Evolutionary conservation across 2,797 vertebrate genomes (phyloP).

Genomic region (Ceyx erithaca): DNA sequence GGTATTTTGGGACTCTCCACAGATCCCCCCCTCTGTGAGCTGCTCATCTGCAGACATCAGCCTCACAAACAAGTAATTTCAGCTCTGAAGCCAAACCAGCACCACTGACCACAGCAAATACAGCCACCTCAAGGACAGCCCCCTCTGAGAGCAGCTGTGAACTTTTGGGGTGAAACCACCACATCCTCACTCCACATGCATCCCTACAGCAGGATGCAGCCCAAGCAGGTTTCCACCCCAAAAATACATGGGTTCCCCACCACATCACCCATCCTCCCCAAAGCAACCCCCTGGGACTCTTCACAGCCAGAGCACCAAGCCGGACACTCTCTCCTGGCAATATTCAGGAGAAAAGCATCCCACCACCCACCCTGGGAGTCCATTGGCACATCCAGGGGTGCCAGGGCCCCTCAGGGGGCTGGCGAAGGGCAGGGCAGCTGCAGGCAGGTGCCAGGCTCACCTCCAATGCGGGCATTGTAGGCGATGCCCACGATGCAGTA

Average conservation of each 20-base stretch:
- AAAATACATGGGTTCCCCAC: not conserved
- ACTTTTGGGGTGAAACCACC: not conserved
- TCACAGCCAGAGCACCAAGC: not conserved
- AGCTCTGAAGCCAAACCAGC: not conserved
- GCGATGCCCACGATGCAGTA: constrained; percentile 85
- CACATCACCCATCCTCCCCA: not conserved
- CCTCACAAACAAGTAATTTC: accelerated
- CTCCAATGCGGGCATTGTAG: constrained; percentile 84
- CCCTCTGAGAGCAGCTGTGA: accelerated
- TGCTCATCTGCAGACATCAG: not conserved
- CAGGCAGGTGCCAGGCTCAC: constrained; percentile 55
- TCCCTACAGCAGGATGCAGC: accelerated
- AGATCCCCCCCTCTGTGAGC: accelerated
- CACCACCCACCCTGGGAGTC: not conserved
- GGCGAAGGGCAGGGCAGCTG: not conserved
- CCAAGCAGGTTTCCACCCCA: not conserved
- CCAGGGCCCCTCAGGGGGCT: accelerated
- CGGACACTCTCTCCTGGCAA: not conserved
- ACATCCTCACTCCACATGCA: accelerated
- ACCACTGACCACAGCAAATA: not conserved
- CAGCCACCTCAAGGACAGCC: not conserved
- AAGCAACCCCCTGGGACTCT: not conserved
- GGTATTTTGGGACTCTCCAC: not conserved
- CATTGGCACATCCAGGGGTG: accelerated
- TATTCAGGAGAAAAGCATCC: not conserved